Evolutionary conservation across 2,888 invertebrate genomes (phyloP), one percentile per base, ranked within the genome.

Genomic region (Cosmia pyralina): DNA sequence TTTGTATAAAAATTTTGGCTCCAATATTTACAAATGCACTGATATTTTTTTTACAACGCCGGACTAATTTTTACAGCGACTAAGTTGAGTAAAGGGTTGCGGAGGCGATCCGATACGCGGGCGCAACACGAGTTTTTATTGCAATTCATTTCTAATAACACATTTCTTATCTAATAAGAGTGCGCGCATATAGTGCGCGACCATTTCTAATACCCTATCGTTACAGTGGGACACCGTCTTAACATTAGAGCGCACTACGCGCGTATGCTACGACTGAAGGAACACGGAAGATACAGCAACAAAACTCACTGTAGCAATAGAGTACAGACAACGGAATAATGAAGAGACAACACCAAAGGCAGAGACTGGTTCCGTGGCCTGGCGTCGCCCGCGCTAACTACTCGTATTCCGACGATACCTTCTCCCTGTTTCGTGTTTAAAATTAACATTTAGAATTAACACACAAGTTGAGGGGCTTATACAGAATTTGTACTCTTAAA

Each of bases 401-500:
- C 88, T 90, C 89, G 86, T 88, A 89, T 85, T 82, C 82, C 86
- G 91, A 92, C 91, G 91, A 91, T 91, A 93, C 89, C 91, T 89
- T 93, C 83, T 86, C 92, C 94, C 94, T 93, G 93, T 93, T 93
- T 90, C 91, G 85, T 88, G 88, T 93, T 93, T 93, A 92, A 92
- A 93, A 94, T 93, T 94, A 94, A 94, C 88, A 90, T 93, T 93
- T 92, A 94, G 91, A 93, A 94, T 94, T 94, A 95, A 93, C 94
- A 93, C 92, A 93, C 94, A 92, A 93, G 93, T 93, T 80, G 75
- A 94, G 96, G 96, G 96, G 96, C 97, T 97, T 97, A 97, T 96
- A 97, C 96, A 97, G 97, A 97, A 97, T 97, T 97, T 97, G 97
- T 97, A 97, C 97, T 97, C 96, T 97, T 97, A 85, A 90, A 93